Base-by-base conservation (phyloP, 2,888 invertebrate genomes). In the Chrysolina americana region DNA sequence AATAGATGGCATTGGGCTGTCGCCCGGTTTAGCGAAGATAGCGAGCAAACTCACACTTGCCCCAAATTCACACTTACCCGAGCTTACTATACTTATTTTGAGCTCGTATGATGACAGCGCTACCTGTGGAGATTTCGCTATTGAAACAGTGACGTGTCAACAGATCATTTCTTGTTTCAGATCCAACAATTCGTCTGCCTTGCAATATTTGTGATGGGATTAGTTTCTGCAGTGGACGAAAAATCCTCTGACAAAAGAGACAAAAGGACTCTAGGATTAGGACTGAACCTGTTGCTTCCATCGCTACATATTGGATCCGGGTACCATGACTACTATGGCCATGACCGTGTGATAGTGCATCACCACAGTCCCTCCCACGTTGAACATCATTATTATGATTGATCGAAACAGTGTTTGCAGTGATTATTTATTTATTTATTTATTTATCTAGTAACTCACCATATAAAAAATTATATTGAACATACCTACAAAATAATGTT, bases 251-350 rank as follows among this genome's bases (percentile, higher is more conserved):
- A 23, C 6, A n/a, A 21, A 19, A 63, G 73, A 59, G 28, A 69
- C 8, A 73, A 73, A 65, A n/a, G 69, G 19, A 59, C 69, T 17
- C 19, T 73, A n/a, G 69, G 73, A 11, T 28, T 73, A 11, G 69
- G 68, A 59, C 47, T 73, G 17, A 50, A 21, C 19, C n/a, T 68
- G 36, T 41, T 68, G 13, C 36, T 50, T 41, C 68, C 53, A 17
- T 56, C 68, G 0, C 53, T 68, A 15, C 41, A 21, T 41, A 48
- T 50, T 41, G 68, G 68, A 53, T 23, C 65, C 21, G 19, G 70
- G 11, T 56, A 71, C 21, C 71, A 71, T 21, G 21, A 65, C 47
- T 56, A 63, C 59, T 9, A 65, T 47, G 59, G 65, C 56, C 65
- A 73, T 19, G 68, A 70, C 41, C 65, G 50, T 41, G 73, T 73